Evolutionary conservation across 2,888 invertebrate genomes (phyloP), one percentile per base, ranked within the genome.

Genomic region (Sarcophaga carnaria): DNA sequence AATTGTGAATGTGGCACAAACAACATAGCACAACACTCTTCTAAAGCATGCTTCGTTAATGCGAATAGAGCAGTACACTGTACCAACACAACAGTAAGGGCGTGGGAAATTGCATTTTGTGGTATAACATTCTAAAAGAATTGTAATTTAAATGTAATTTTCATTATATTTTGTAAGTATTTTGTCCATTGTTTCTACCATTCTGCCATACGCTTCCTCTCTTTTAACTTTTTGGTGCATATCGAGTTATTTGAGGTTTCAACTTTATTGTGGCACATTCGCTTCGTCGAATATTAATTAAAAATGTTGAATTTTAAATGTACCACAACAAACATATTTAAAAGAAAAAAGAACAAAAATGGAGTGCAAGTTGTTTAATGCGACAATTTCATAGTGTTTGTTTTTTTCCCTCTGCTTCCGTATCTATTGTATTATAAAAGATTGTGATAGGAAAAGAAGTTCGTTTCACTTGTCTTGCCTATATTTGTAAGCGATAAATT

Each of bases 281-380:
- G 64, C 75, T 80, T 80, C 69, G 70, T 63, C 64, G 75, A 74
- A 80, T 70, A 75, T 80, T 79, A 84, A 75, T 84, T 84, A 84
- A 84, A 84, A 75, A 74, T 64, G 59, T 75, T 83, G 60, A 70
- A 60, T 75, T 79, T 79, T 54, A 79, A 69, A 83, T 70, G 54
- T 75, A 64, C 1, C 2, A 2, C 37, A 47, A 60, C 17, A 54
- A 54, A 54, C 54, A 0, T 0, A 54, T 54, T 17, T 12, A 54
- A 54, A 14, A 54, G 12, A 4, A 54, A 14, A 37, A 37, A 37
- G 37, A 37, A 1, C 8, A 0, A 8, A 8, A 37, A 1, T 8
- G 37, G 4, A 54, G 3, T 4, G 54, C 17, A 10, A 54, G 17
- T 4, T 54, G 1, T 54, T 14, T 54, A 54, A 54, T 54, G 54